Base-by-base conservation (phyloP, 2,888 invertebrate species). In the Biston stratarius region DNA sequence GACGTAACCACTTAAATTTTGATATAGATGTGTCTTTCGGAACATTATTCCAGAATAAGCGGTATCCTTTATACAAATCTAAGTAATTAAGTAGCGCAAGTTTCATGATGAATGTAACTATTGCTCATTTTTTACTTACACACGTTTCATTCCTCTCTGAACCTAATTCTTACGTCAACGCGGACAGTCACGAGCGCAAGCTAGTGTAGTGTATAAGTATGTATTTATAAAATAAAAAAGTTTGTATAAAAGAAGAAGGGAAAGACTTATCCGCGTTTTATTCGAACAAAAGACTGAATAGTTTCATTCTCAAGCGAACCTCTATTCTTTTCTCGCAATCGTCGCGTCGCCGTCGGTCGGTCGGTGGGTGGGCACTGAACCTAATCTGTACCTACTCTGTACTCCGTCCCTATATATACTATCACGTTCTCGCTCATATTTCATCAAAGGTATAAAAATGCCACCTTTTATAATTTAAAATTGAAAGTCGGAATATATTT, bases 401-500 rank as follows among this genome's bases (percentile, higher is more conserved):
- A 49, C 63, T 60, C 14, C 48, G 14, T 5, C 47, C 57, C 47
- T 24, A 24, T 24, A 24, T 24, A 24, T 24, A 24, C 38, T 38
- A 34, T 55, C 44, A 56, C 47, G 49, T 59, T 56, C 45, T 36
- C 24, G 38, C 15, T 44, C 58, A 64, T 68, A 57, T 68, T 61
- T 68, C 60, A 56, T 51, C 24, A 42, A 49, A 64, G 56, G 57
- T 68, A 68, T 57, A 61, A 68, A 67, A 63, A 49, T 56, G 64
- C 51, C 61, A 64, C 63, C 60, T 59, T 67, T 64, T 62, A 64
- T 64, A 71, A 71, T 72, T 70, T 66, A 67, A 59, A 65, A 70
- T 71, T 69, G 65, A 70, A 73, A 68, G 69, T 70, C 61, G 14
- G 60, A 71, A 72, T 68, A 72, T 66, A 69, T 70, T 68, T 70